Percentiles rank a stretch among this genome's conserved stretches.
phyloP scores from a whole-genome alignment of 2,888 invertebrate species.

The Alentia gelatinosa region DNA sequence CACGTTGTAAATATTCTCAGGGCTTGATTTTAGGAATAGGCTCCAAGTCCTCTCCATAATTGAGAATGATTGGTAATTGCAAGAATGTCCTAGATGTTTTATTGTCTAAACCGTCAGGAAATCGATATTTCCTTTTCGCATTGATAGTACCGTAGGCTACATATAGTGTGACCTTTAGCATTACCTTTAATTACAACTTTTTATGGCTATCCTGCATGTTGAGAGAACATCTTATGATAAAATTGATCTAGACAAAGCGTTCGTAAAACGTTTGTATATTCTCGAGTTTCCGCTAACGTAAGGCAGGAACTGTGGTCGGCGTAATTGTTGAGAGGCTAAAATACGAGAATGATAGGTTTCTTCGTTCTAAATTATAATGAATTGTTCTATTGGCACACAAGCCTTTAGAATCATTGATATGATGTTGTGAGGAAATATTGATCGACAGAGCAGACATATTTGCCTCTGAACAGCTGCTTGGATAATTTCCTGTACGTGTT shows the following conservation, averaged over 20 bases:
- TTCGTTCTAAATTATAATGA: too few species aligned
- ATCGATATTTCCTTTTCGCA: neutral
- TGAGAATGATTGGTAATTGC: neutral
- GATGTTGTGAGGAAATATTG: neutral
- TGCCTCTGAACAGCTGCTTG: neutral
- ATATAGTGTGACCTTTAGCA: neutral
- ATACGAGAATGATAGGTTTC: too few species aligned
- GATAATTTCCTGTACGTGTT: too few species aligned
- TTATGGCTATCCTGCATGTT: too few species aligned
- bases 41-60: neutral
- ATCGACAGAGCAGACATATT: neutral
- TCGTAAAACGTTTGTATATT: too few species aligned
- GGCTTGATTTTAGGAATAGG: neutral
- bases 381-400: neutral
- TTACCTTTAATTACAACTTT: neutral
- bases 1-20: too few species aligned
- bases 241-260: too few species aligned
- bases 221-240: too few species aligned
- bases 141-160: neutral
- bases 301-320: too few species aligned
- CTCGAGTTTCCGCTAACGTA: too few species aligned
- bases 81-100: neutral
- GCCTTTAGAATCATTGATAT: neutral
- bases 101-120: neutral
- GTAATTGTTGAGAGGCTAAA: too few species aligned